Evolutionary conservation across 2,797 vertebrate genomes (phyloP).

Genomic region (Enteromius radiatus): DNA sequence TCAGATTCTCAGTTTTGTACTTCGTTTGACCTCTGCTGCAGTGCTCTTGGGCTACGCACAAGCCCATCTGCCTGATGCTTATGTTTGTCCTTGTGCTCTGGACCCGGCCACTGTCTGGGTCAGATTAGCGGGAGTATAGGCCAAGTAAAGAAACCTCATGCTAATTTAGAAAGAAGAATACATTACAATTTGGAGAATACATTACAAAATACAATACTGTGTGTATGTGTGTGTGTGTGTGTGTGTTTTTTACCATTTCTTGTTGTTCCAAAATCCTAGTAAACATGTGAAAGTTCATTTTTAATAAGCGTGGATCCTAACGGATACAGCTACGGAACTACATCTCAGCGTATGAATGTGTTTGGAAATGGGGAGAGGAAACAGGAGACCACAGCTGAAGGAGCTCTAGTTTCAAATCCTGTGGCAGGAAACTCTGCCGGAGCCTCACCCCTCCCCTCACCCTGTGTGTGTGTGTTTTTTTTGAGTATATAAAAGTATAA

Average conservation of each 20-base stretch:
- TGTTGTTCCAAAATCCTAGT: not conserved
- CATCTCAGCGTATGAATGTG: conserved; percentile 45
- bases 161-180: conserved; percentile 12
- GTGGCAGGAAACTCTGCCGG: conserved; percentile 64
- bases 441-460: conserved; percentile 47
- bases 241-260: not conserved
- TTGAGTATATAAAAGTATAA: conserved; percentile 35
- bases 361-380: conserved; percentile 60
- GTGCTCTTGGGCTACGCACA: conserved; percentile 16
- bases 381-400: conserved; percentile 64
- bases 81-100: conserved; percentile 35
- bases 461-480: conserved; percentile 29
- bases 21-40: not conserved
- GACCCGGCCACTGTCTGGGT: not conserved
- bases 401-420: conserved; percentile 67
- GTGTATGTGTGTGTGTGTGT: not conserved
- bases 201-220: not conserved
- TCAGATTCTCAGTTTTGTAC: not conserved
- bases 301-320: conserved; percentile 23
- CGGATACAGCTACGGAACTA: conserved; percentile 32
- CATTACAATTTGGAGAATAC: not conserved
- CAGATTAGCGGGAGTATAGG: not conserved
- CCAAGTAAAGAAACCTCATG: conserved; percentile 8
- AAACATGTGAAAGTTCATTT: conserved; percentile 15
- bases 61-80: conserved; percentile 6